Base-by-base conservation (phyloP, 2,888 invertebrate genomes). In the Drosophila picticornis region DNA sequence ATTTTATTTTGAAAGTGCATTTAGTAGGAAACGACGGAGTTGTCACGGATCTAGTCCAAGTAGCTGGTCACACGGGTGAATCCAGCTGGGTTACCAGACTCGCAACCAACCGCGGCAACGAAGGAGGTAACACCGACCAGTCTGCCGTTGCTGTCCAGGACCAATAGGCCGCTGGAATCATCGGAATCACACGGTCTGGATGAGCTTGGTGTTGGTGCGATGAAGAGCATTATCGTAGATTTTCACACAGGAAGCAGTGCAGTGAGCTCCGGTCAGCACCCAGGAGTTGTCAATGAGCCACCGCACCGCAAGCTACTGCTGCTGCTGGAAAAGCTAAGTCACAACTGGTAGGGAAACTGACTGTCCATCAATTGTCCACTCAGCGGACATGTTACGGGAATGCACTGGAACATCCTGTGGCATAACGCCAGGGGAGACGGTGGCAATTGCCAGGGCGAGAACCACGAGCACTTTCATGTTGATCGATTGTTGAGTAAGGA, bases 81-180 rank as follows among this genome's bases (percentile, higher is more conserved):
- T 4, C 80, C 91, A 79, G 81, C 76, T 19, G 91, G 84, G 1
- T 66, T 64, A 9, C 87, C 88, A 56, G 72, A 72, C n/a, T 76
- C 76, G 43, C 91, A 91, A 31, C 90, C 84, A 13, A 59, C 50
- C 22, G 46, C 4, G 22, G 81, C 53, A 22, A 84, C 91, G 29
- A 88, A 91, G 0, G 91, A 91, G 34, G 90, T 87, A 36, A 92
- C 75, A 70, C 92, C 92, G 63, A 92, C 53, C 29, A 88, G 81
- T 19, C 65, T 22, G 3, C 27, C 11, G 34, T 13, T 34, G 36
- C 65, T 62, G 5, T 13, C 25, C 38, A 79, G 65, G 9, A 84
- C 88, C 77, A 93, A 77, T 62, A 92, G 92, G 65, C 91, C 92
- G 31, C 92, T 92, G n/a, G 91, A 92, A 70, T 93, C 92, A 19